Evolutionary conservation across 2,888 invertebrate species (phyloP).

Genomic region (Platycnemis pennipes): DNA sequence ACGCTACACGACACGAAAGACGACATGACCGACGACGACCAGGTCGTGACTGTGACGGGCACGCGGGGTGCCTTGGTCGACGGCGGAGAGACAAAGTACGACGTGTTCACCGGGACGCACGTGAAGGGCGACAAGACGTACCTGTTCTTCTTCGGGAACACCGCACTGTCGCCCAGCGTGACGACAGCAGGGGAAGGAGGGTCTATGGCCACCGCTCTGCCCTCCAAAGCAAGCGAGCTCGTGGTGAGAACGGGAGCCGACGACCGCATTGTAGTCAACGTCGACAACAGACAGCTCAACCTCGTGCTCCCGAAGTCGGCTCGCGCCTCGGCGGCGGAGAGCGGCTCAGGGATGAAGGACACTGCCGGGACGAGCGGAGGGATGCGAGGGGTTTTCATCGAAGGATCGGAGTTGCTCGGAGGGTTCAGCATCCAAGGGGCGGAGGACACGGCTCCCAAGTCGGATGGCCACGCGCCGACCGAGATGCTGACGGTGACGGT

Average conservation of each 20-base stretch:
- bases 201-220: constrained; percentile 72
- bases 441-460: not conserved
- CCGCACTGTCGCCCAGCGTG: constrained; percentile 72
- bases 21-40: constrained; percentile 69
- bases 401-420: constrained; percentile 72
- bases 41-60: constrained; percentile 75
- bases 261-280: constrained; percentile 74
- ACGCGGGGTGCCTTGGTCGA: constrained; percentile 76
- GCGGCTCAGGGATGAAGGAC: constrained; percentile 71
- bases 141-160: constrained; percentile 76
- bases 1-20: not conserved
- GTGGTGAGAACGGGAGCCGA: constrained; percentile 44
- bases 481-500: constrained; percentile 69
- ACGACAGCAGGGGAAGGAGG: constrained; percentile 72
- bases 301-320: constrained; percentile 74
- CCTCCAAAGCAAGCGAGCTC: constrained; percentile 56
- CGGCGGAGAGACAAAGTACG: constrained; percentile 75
- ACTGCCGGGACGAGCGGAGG: constrained; percentile 72
- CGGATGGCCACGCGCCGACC: constrained; percentile 36
- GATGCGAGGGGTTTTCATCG: constrained; percentile 75
- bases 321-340: constrained; percentile 68
- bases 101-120: constrained; percentile 76
- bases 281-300: constrained; percentile 73
- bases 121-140: constrained; percentile 75
- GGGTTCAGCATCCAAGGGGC: constrained; percentile 68